phyloP scores from a whole-genome alignment of 2,113 vertebrate species.

The Axis porcinus region DNA sequence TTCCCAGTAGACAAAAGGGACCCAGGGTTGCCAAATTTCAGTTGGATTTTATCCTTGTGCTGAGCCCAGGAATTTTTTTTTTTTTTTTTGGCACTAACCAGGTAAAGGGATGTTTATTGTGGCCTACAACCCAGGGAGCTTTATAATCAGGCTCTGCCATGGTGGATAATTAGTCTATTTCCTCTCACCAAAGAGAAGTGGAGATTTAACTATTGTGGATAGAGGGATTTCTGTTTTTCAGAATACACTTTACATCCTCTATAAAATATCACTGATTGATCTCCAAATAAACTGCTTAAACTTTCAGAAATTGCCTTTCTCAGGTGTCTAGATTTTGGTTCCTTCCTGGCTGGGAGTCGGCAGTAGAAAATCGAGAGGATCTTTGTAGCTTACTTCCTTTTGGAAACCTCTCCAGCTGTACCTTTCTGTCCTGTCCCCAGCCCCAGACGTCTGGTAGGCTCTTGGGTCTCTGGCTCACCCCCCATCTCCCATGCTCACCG shows the following conservation, averaged over 20 bases:
- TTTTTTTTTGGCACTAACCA: background rate
- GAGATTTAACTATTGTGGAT: background rate
- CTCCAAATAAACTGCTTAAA: background rate
- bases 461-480: background rate
- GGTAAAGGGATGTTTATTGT: background rate
- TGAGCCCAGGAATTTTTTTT: background rate
- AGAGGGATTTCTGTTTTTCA: background rate
- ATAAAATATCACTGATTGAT: constrained; percentile 1
- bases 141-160: background rate
- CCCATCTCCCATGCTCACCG: background rate
- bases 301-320: background rate
- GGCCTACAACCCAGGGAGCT: background rate
- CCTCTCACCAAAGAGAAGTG: background rate
- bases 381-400: background rate
- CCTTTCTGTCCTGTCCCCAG: background rate
- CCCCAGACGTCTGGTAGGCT: background rate
- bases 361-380: background rate
- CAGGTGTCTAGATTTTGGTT: background rate
- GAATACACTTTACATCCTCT: background rate
- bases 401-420: background rate
- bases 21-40: background rate
- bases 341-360: background rate
- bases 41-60: background rate
- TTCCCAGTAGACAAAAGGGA: constrained; percentile 7
- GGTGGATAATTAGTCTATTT: background rate